Evolutionary conservation across 2,888 invertebrate species (phyloP).

Genomic region (Actias luna): DNA sequence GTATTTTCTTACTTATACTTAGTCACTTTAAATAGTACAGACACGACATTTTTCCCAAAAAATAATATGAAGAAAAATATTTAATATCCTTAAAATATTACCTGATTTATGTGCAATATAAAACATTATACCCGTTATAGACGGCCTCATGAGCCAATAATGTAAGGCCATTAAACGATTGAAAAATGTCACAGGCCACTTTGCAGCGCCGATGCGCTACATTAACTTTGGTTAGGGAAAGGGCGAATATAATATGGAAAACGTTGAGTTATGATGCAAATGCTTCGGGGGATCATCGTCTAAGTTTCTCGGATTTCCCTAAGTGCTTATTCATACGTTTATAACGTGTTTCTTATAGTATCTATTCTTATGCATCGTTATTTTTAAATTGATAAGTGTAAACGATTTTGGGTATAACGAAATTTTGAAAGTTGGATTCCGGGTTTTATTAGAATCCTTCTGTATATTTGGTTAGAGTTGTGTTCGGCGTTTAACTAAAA

Average conservation of each 20-base stretch:
- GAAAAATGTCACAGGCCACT: constrained; percentile 64
- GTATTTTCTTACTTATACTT: no score
- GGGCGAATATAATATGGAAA: constrained; percentile 38
- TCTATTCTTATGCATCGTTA: not conserved
- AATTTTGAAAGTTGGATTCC: not conserved
- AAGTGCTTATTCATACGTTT: not conserved
- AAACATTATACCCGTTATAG: constrained; percentile 51
- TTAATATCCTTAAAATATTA: not conserved
- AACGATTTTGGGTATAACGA: not conserved
- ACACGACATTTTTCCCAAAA: no score
- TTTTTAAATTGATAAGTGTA: not conserved
- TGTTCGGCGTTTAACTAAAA: no score
- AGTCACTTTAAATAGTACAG: no score
- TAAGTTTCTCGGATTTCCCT: not conserved
- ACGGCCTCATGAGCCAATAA: constrained; percentile 58
- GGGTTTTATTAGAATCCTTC: no score
- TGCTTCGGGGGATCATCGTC: constrained; percentile 23
- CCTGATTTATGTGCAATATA: constrained; percentile 31
- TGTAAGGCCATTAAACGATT: constrained; percentile 58
- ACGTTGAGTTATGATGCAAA: constrained; percentile 39
- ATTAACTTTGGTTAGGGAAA: constrained; percentile 44
- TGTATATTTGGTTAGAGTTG: no score
- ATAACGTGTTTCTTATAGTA: constrained; percentile 4
- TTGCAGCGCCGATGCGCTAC: constrained; percentile 57
- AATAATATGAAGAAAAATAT: not conserved